These are phyloP conservation scores for Argyresthia goedartella DNA, from an alignment of 2,888 invertebrate genomes.

Conservation along the genomic window DNA sequence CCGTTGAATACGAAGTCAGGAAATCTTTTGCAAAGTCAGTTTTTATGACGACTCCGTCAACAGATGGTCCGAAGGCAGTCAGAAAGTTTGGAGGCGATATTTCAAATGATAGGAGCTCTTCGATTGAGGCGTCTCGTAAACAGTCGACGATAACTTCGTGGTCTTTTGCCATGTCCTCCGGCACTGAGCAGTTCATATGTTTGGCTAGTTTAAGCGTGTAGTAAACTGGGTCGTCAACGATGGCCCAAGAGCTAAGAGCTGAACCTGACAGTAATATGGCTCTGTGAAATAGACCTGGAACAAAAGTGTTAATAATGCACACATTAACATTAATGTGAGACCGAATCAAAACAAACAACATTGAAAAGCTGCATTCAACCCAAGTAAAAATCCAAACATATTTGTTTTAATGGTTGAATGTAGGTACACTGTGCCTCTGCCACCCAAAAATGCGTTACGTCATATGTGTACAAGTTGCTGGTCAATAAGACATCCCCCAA, in stretches of 20 bases:
- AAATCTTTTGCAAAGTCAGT: slow-evolving; percentile 87
- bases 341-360: too few species aligned
- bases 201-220: slow-evolving; percentile 86
- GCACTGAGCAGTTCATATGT: slow-evolving; percentile 85
- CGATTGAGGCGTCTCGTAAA: slow-evolving; percentile 80
- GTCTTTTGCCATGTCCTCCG: slow-evolving; percentile 84
- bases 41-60: slow-evolving; percentile 94
- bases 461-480: too few species aligned
- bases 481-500: too few species aligned
- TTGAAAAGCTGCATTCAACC: too few species aligned
- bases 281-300: slow-evolving; percentile 85
- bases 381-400: too few species aligned
- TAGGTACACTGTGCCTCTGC: too few species aligned
- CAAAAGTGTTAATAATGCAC: too few species aligned
- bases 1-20: slow-evolving; percentile 77
- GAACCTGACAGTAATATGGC: slow-evolving; percentile 90
- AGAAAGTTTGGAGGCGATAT: slow-evolving; percentile 86
- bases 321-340: too few species aligned
- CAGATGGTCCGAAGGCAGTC: slow-evolving; percentile 92
- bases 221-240: slow-evolving; percentile 87
- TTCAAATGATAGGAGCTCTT: slow-evolving; percentile 80
- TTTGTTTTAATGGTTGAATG: too few species aligned
- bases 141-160: slow-evolving; percentile 90
- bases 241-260: slow-evolving; percentile 90
- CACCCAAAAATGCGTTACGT: too few species aligned